A percentile compares a stretch with the other conserved stretches of the same genome.
Conservation (phyloP, 2,797 vertebrate genomes). For the Xiphorhynchus erythropygius region DNA sequence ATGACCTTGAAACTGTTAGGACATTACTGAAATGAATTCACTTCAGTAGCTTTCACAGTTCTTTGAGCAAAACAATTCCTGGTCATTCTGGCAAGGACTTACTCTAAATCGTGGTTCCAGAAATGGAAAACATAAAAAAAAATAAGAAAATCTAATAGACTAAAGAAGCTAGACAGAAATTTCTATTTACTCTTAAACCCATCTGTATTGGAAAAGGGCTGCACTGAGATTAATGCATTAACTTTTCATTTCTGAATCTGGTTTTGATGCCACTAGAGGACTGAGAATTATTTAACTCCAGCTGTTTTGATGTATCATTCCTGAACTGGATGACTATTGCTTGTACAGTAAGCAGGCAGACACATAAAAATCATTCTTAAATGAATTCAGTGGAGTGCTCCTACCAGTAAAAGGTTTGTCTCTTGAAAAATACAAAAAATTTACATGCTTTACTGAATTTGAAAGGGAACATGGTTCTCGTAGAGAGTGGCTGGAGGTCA, state of each 20-base stretch:
- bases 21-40: conserved; percentile 44
- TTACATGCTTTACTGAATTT: conserved; percentile 52
- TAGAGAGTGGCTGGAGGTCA: conserved; percentile 12
- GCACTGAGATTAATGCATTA: conserved; percentile 58
- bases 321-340: conserved; percentile 35
- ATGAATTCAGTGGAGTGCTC: conserved; percentile 47
- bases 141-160: conserved; percentile 23
- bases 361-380: conserved; percentile 60
- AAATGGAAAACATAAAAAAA: conserved; percentile 27
- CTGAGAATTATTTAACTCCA: conserved; percentile 65
- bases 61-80: conserved; percentile 68
- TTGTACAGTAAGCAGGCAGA: conserved; percentile 40
- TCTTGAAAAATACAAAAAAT: conserved; percentile 44
- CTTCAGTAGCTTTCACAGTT: conserved; percentile 56
- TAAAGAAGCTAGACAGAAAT: conserved; percentile 43
- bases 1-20: conserved; percentile 46
- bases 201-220: conserved; percentile 49
- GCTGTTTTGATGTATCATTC: conserved; percentile 47
- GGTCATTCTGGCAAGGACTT: conserved; percentile 28
- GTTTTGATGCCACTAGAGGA: conserved; percentile 33
- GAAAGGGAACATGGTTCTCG: not conserved
- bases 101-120: conserved; percentile 57
- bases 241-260: conserved; percentile 62
- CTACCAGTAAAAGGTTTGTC: conserved; percentile 22
- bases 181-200: conserved; percentile 66